These are phyloP conservation scores for Rhopalosiphum maidis DNA, from an alignment of 1,140 invertebrate genomes.

Conservation along the genomic window DNA sequence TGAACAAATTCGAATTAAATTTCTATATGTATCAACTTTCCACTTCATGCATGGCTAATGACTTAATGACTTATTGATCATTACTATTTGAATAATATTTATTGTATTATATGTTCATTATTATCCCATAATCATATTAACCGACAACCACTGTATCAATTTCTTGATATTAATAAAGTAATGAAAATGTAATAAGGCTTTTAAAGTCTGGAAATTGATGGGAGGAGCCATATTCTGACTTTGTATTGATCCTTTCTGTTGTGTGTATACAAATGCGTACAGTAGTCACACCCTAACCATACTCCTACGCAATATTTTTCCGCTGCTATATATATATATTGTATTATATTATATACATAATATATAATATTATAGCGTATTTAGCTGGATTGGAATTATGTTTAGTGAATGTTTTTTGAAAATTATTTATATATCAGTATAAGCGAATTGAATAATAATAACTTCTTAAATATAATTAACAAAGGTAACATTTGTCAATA, in stretches of 20 bases:
- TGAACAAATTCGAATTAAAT: background rate
- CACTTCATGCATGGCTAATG: too few relatives aligned
- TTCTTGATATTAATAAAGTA: background rate
- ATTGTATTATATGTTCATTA: background rate
- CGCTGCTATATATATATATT: background rate
- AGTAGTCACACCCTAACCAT: constrained; percentile 38
- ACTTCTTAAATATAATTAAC: background rate
- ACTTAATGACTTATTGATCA: too few relatives aligned
- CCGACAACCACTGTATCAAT: background rate
- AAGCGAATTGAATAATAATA: background rate
- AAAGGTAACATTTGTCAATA: background rate
- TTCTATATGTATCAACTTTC: background rate
- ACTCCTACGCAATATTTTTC: constrained; percentile 29
- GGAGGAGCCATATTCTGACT: constrained; percentile 49
- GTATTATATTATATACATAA: background rate
- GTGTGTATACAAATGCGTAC: constrained; percentile 26
- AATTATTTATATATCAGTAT: background rate
- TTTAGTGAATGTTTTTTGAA: background rate
- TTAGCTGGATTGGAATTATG: background rate
- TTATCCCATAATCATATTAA: background rate
- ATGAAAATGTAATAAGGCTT: constrained; percentile 29
- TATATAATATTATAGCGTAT: background rate
- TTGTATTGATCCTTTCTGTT: constrained; percentile 48
- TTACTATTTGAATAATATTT: too few relatives aligned
- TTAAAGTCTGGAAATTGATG: constrained; percentile 29